Percentiles rank a stretch among this genome's conserved stretches.
Conservation (phyloP, 2,888 invertebrate species). For the Epirrhoe tristata region DNA sequence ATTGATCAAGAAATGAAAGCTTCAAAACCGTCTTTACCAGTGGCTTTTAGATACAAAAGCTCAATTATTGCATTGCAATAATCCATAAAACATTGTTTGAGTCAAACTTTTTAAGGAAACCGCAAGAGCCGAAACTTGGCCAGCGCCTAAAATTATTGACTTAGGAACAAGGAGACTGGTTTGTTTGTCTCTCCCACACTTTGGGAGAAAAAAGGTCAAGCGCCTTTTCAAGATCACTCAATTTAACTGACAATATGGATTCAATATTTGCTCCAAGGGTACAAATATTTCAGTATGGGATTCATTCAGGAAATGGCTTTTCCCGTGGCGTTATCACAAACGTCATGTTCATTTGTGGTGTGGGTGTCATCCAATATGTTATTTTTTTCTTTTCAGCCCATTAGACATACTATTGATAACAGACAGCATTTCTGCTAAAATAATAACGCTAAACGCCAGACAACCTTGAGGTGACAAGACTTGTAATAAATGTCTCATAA, state of each 20-base stretch:
- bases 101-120: conserved; percentile 10
- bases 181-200: conserved; percentile 22
- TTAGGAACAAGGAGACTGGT: conserved; percentile 19
- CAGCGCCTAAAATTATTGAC: conserved; percentile 25
- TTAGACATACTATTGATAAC: no score
- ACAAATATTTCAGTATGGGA: neutral
- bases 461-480: conserved; percentile 11
- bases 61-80: neutral
- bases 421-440: neutral
- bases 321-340: no score
- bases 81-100: conserved; percentile 9
- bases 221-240: conserved; percentile 1
- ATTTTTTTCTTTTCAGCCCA: no score
- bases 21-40: no score
- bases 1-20: no score
- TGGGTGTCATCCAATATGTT: no score
- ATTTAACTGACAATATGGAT: neutral
- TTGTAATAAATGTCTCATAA: conserved; percentile 5
- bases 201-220: conserved; percentile 5
- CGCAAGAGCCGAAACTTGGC: conserved; percentile 9
- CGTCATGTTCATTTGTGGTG: no score
- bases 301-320: neutral
- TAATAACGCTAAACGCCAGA: neutral
- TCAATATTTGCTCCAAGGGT: neutral
- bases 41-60: neutral